phyloP scores from a whole-genome alignment of 2,888 invertebrate species.

The Iphiclides podalirius region DNA sequence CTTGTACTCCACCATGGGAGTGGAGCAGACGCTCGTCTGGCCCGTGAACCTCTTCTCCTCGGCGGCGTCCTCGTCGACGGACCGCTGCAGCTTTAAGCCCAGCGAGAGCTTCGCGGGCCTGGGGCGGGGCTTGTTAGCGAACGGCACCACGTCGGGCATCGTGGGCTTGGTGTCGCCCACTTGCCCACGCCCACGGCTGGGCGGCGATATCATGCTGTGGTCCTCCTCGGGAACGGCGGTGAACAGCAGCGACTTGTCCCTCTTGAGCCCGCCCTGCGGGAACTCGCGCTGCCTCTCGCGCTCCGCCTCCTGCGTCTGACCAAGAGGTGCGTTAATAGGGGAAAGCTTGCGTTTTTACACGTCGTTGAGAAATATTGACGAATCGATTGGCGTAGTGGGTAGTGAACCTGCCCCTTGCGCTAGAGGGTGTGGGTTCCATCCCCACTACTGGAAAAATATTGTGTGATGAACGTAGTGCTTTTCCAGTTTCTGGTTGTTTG shows the following conservation, averaged over 20 bases:
- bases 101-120: constrained; percentile 80
- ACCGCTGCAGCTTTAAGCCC: constrained; percentile 78
- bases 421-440: too few relatives aligned
- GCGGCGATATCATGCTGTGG: constrained; percentile 72
- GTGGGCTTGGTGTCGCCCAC: constrained; percentile 47
- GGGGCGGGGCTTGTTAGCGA: constrained; percentile 70
- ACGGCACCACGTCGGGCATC: constrained; percentile 76
- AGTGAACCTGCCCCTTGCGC: too few relatives aligned
- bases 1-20: constrained; percentile 89
- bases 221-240: constrained; percentile 92
- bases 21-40: constrained; percentile 88
- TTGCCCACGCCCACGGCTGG: constrained; percentile 47
- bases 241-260: constrained; percentile 89
- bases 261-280: constrained; percentile 82
- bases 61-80: constrained; percentile 78
- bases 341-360: too few relatives aligned
- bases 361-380: too few relatives aligned
- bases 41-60: constrained; percentile 81
- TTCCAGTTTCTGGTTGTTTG: too few relatives aligned
- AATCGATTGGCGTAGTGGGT: too few relatives aligned
- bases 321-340: too few relatives aligned
- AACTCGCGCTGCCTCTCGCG: constrained; percentile 73
- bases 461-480: too few relatives aligned
- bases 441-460: too few relatives aligned
- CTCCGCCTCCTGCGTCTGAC: constrained; percentile 68